phyloP scores from a whole-genome alignment of 2,797 vertebrate genomes.

The Arremon aurantiirostris region DNA sequence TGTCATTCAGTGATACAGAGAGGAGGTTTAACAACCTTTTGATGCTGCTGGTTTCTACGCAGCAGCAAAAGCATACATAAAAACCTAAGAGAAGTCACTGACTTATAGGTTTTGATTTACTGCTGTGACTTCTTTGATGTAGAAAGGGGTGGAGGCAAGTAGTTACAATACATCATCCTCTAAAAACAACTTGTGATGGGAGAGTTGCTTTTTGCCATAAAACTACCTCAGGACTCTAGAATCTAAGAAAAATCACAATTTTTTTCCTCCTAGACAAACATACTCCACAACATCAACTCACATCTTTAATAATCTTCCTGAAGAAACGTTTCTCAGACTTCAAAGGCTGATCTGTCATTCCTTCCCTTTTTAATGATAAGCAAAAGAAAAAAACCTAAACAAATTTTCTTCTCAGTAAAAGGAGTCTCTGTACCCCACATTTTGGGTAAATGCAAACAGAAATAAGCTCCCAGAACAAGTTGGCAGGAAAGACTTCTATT shows the following conservation, averaged over 20 bases:
- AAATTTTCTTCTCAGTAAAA: not conserved
- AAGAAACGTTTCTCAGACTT: not conserved
- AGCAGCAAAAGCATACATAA: not conserved
- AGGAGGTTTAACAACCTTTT: conserved; percentile 24
- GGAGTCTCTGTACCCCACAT: not conserved
- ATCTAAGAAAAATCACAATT: not conserved
- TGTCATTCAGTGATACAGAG: conserved; percentile 5
- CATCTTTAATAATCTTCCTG: not conserved
- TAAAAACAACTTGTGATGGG: not conserved
- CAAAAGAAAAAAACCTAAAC: not conserved
- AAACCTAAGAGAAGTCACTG: not conserved
- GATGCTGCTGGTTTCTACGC: not conserved
- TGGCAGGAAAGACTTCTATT: not conserved
- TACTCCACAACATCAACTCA: not conserved
- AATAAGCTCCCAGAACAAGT: not conserved
- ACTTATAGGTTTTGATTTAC: conserved; percentile 13
- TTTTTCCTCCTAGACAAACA: not conserved
- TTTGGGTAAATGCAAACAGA: not conserved
- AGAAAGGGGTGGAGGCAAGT: not conserved
- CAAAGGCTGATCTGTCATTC: not conserved
- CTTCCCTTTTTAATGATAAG: not conserved
- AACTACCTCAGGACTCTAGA: not conserved
- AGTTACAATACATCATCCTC: not conserved
- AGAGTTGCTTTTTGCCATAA: not conserved
- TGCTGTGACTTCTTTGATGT: not conserved